phyloP scores from a whole-genome alignment of 1,140 invertebrate species.

The Aphelinus certus region DNA sequence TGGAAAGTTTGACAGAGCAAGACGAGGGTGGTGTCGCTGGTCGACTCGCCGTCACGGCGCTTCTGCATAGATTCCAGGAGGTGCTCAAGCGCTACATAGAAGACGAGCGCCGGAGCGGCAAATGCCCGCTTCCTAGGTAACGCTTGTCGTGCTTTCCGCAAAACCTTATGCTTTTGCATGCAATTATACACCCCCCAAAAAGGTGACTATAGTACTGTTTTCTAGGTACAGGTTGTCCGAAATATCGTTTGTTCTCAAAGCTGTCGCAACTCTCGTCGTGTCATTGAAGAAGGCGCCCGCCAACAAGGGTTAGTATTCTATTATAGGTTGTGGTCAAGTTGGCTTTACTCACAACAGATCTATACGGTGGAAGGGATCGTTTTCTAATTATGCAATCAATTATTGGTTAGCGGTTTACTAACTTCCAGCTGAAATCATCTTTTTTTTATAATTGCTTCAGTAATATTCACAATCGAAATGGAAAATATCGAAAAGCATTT shows the following conservation, averaged over 20 bases:
- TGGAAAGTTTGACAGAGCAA: conserved; percentile 51
- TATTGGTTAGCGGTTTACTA: too few relatives aligned
- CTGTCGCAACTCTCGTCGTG: conserved; percentile 89
- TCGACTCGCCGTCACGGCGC: conserved; percentile 87
- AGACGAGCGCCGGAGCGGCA: conserved; percentile 88
- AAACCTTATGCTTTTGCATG: neutral
- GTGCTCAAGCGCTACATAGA: conserved; percentile 89
- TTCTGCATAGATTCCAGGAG: conserved; percentile 92
- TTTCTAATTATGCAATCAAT: too few relatives aligned
- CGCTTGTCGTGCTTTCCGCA: conserved; percentile 3
- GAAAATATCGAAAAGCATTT: too few relatives aligned
- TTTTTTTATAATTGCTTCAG: too few relatives aligned
- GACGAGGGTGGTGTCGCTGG: conserved; percentile 77
- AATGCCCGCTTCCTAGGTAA: conserved; percentile 89
- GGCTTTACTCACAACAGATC: too few relatives aligned
- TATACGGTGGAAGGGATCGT: too few relatives aligned
- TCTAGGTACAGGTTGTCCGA: conserved; percentile 91
- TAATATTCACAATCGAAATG: too few relatives aligned
- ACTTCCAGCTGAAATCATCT: too few relatives aligned
- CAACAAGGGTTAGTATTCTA: conserved; percentile 75
- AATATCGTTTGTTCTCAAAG: conserved; percentile 96
- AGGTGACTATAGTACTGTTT: conserved; percentile 50
- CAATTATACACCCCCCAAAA: conserved; percentile 13
- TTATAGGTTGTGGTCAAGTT: too few relatives aligned
- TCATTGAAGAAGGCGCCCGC: conserved; percentile 92